Percentiles rank a stretch among this genome's conserved stretches.
These are phyloP conservation scores for Athripsodes cinereus DNA, from an alignment of 2,888 invertebrate genomes.

Conservation along the genomic window DNA sequence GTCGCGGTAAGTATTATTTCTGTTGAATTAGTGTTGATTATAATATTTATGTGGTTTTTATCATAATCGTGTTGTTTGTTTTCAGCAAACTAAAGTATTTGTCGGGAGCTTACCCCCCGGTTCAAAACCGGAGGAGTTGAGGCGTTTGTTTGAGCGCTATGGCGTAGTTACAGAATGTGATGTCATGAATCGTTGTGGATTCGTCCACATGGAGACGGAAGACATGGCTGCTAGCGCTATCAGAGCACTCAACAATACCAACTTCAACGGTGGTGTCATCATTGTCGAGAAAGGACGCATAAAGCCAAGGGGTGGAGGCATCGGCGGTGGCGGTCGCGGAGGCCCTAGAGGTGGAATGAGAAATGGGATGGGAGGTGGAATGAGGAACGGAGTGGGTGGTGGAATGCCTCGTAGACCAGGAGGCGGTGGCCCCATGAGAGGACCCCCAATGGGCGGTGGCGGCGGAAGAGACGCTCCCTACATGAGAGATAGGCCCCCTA, in stretches of 20 bases:
- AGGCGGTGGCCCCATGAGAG: constrained; percentile 37
- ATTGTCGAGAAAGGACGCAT: constrained; percentile 79
- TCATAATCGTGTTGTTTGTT: constrained; percentile 25
- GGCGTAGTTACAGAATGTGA: constrained; percentile 91
- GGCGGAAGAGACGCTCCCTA: constrained; percentile 36
- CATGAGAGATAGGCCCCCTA: constrained; percentile 40
- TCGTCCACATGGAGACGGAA: constrained; percentile 83
- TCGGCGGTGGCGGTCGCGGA: constrained; percentile 35
- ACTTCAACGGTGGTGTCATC: constrained; percentile 78
- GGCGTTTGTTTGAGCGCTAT: constrained; percentile 77
- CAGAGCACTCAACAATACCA: constrained; percentile 69
- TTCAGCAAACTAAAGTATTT: constrained; percentile 80
- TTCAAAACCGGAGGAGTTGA: constrained; percentile 75
- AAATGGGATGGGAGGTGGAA: constrained; percentile 31
- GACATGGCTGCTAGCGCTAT: constrained; percentile 80
- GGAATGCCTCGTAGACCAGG: constrained; percentile 37
- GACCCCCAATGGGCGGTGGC: constrained; percentile 36
- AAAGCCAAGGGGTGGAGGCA: constrained; percentile 56
- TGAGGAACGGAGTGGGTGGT: constrained; percentile 33
- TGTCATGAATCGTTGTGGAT: constrained; percentile 90
- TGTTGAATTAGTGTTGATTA: neutral
- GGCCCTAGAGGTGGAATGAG: constrained; percentile 26
- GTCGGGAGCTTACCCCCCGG: constrained; percentile 86
- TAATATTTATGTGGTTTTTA: constrained; percentile 4
- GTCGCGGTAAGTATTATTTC: constrained; percentile 41